These are phyloP conservation scores for Erpornis zantholeuca DNA, from an alignment of 2,113 vertebrate genomes.

Conservation along the genomic window DNA sequence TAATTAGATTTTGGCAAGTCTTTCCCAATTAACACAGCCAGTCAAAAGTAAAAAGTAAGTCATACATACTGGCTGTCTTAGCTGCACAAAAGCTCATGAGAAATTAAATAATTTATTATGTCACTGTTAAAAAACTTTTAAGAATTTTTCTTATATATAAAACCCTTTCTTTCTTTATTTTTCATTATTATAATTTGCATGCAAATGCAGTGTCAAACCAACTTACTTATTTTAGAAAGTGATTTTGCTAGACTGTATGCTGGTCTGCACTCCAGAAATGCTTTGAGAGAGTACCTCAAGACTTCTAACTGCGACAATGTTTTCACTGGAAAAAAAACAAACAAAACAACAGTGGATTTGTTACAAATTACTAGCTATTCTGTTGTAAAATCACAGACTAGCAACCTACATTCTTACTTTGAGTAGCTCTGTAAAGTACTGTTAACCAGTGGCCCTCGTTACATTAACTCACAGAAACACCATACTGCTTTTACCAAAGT, in stretches of 20 bases:
- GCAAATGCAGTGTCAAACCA: not conserved
- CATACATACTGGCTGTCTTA: not conserved
- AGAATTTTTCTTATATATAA: not conserved
- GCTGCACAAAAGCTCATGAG: not conserved
- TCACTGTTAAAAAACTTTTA: not conserved
- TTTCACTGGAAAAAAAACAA: conserved; percentile 37
- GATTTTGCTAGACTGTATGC: conserved; percentile 58
- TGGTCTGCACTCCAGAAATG: conserved; percentile 57
- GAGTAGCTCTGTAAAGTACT: not conserved
- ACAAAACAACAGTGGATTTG: not conserved
- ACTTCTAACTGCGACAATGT: conserved; percentile 57
- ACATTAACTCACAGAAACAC: not conserved
- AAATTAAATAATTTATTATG: not conserved
- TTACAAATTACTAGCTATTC: not conserved
- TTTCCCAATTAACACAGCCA: conserved; percentile 8
- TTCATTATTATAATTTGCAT: conserved; percentile 17
- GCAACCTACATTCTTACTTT: not conserved
- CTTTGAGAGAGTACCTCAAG: conserved; percentile 54
- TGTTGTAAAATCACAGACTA: not conserved
- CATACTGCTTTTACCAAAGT: not conserved
- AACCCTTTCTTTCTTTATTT: not conserved
- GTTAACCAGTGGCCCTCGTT: not conserved
- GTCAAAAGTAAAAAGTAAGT: not conserved
- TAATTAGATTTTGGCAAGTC: conserved; percentile 29
- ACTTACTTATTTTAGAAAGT: conserved; percentile 66